phyloP scores from a whole-genome alignment of 2,888 invertebrate genomes.

The Hirtodrosophila histrioides region DNA sequence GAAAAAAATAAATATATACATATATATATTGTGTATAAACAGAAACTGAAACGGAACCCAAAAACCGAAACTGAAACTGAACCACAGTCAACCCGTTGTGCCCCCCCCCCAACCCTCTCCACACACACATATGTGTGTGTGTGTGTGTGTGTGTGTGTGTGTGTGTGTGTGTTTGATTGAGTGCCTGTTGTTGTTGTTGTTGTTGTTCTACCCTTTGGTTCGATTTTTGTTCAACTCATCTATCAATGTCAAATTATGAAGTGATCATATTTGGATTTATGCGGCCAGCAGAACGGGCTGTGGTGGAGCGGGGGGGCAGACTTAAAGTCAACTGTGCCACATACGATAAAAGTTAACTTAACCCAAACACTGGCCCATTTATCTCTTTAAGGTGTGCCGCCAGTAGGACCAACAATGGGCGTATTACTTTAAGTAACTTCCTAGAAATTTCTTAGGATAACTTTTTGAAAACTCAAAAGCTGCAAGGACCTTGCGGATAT shows the following conservation, averaged over 20 bases:
- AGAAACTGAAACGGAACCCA: not conserved
- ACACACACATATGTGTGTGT: conserved; percentile 32
- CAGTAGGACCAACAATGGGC: conserved; percentile 35
- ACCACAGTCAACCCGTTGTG: conserved; percentile 37
- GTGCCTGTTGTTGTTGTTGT: conserved; percentile 53
- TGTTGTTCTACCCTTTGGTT: conserved; percentile 48
- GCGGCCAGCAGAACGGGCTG: conserved; percentile 39
- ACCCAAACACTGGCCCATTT: conserved; percentile 19
- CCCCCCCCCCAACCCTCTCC: conserved; percentile 13
- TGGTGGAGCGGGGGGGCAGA: not conserved
- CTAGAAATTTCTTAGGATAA: too few relatives aligned
- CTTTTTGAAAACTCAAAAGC: too few relatives aligned
- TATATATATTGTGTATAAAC: not conserved
- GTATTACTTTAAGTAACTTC: too few relatives aligned
- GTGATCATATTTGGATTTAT: conserved; percentile 85
- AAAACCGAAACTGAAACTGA: conserved; percentile 12
- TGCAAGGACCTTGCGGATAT: too few relatives aligned
- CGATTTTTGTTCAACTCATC: conserved; percentile 80
- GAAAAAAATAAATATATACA: not conserved
- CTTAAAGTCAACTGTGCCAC: conserved; percentile 44
- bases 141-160: conserved; percentile 26
- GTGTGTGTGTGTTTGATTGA: conserved; percentile 65
- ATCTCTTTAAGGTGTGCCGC: conserved; percentile 37
- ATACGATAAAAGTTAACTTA: conserved; percentile 26
- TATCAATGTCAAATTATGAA: conserved; percentile 85